Conservation (phyloP, 2,113 vertebrate genomes). For the Electrona antarctica region DNA sequence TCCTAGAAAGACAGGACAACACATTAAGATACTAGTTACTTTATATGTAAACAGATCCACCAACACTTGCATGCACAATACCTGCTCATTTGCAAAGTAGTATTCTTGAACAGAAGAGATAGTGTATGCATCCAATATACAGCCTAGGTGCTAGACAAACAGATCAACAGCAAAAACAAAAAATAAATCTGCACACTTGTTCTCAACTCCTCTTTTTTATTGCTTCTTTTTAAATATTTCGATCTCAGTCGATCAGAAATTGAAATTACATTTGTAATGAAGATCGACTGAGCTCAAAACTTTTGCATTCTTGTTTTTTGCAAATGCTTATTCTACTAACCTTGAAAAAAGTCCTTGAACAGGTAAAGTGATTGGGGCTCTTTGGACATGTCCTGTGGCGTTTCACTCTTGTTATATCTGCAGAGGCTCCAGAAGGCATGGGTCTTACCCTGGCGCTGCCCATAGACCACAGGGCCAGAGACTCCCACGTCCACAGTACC, state of each 20-base stretch:
- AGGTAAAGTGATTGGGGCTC: conserved; percentile 59
- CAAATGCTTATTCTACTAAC: conserved; percentile 55
- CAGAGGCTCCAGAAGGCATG: conserved; percentile 75
- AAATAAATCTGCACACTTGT: no score
- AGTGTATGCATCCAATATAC: no score
- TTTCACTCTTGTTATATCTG: conserved; percentile 60
- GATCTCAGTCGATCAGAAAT: no score
- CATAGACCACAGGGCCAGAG: conserved; percentile 49
- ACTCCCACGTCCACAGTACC: conserved; percentile 73
- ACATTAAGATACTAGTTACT: neutral
- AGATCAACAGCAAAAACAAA: no score
- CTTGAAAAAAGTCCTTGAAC: conserved; percentile 76
- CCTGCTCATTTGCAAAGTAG: neutral
- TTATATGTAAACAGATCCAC: neutral
- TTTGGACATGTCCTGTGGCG: conserved; percentile 74
- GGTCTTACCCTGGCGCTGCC: conserved; percentile 57
- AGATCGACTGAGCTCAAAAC: no score
- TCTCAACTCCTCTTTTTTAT: no score
- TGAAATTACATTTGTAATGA: no score
- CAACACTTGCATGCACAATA: neutral
- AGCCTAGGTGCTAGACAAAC: no score
- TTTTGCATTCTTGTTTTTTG: no score
- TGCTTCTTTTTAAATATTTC: no score
- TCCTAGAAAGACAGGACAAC: conserved; percentile 62
- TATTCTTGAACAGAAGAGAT: neutral